phyloP scores from a whole-genome alignment of 2,888 invertebrate genomes.

The Agrotis puta region DNA sequence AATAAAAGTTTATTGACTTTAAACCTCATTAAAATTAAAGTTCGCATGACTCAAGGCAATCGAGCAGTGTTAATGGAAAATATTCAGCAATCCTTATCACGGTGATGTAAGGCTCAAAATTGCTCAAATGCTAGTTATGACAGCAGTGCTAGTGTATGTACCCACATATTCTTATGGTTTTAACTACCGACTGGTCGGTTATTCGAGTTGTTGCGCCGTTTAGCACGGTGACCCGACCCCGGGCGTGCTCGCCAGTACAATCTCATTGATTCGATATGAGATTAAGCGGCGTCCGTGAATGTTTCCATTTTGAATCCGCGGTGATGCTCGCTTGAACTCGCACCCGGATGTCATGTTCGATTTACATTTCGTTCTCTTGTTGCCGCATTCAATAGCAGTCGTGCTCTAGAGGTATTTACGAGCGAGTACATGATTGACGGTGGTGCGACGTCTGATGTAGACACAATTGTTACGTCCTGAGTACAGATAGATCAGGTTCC shows the following conservation, averaged over 20 bases:
- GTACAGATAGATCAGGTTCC: conserved; percentile 53
- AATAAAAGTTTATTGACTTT: conserved; percentile 77
- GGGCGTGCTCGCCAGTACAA: conserved; percentile 80
- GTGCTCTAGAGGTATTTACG: conserved; percentile 74
- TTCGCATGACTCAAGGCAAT: conserved; percentile 77
- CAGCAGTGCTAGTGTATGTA: conserved; percentile 63
- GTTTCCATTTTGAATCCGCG: conserved; percentile 85
- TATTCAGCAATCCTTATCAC: conserved; percentile 68
- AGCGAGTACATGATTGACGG: conserved; percentile 78
- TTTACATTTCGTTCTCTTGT: conserved; percentile 83
- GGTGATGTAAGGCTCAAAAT: conserved; percentile 68
- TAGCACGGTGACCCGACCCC: conserved; percentile 85
- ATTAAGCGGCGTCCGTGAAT: conserved; percentile 85
- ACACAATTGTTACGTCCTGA: conserved; percentile 65
- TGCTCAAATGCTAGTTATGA: conserved; percentile 69
- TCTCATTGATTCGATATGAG: conserved; percentile 85
- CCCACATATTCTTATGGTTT: conserved; percentile 74
- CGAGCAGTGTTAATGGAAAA: conserved; percentile 69
- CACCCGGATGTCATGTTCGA: conserved; percentile 89
- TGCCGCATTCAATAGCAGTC: conserved; percentile 79
- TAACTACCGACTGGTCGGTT: conserved; percentile 70
- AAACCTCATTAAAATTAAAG: conserved; percentile 76
- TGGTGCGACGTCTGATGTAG: conserved; percentile 67
- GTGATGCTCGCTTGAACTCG: conserved; percentile 85
- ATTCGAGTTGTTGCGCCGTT: conserved; percentile 83